phyloP scores from a whole-genome alignment of 1,140 invertebrate genomes.

The Berghia stephanieae region DNA sequence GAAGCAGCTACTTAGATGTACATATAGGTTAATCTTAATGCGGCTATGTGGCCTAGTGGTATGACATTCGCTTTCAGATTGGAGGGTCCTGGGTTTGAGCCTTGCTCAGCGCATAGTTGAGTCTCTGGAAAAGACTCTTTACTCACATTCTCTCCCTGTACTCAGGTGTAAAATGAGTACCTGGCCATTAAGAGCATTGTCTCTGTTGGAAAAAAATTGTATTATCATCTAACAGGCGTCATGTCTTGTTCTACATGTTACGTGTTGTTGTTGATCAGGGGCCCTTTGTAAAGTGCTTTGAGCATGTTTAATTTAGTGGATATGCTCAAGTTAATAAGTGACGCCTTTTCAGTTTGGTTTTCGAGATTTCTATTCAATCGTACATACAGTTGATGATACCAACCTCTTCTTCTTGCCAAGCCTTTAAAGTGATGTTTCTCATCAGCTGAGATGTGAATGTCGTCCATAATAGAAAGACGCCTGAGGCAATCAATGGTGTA shows the following conservation, averaged over 20 bases:
- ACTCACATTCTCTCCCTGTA: too few species aligned
- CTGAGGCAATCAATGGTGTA: constrained; percentile 62
- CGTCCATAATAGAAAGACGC: constrained; percentile 59
- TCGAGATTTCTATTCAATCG: neutral
- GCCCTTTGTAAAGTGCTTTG: neutral
- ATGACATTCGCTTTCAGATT: too few species aligned
- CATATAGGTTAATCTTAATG: too few species aligned
- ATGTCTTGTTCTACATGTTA: neutral
- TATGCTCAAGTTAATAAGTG: neutral
- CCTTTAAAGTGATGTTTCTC: constrained; percentile 62
- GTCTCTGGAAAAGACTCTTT: too few species aligned
- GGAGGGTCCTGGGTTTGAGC: too few species aligned
- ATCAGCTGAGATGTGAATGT: constrained; percentile 64
- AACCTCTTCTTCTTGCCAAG: constrained; percentile 58
- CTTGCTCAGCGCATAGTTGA: too few species aligned
- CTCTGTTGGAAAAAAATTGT: too few species aligned
- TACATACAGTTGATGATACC: neutral
- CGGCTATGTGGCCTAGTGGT: too few species aligned
- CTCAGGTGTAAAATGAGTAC: too few species aligned
- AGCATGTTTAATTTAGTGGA: neutral
- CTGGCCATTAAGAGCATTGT: too few species aligned
- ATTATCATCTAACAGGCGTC: too few species aligned
- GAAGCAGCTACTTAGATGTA: too few species aligned
- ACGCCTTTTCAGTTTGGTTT: neutral
- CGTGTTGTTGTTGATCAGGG: neutral